Percentiles rank a stretch among this genome's conserved stretches.
Conservation (phyloP, 1,140 invertebrate species). For the Micrasema minimum region DNA sequence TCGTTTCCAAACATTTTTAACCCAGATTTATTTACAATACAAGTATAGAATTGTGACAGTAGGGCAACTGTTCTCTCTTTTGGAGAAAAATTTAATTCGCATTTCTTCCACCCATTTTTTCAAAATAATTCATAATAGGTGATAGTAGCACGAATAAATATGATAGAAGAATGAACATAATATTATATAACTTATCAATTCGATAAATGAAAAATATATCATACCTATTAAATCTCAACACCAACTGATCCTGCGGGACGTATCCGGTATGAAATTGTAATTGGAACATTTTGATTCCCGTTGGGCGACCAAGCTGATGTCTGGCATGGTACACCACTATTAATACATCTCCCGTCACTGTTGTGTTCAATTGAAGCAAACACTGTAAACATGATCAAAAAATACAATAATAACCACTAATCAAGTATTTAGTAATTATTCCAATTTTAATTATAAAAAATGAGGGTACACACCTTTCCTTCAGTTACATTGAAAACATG, state of each 20-base stretch:
- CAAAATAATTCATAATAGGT: too few species aligned
- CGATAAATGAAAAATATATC: not conserved
- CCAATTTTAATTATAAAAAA: too few species aligned
- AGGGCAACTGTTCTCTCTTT: too few species aligned
- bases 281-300: constrained; percentile 89
- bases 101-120: too few species aligned
- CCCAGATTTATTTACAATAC: too few species aligned
- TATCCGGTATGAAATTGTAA: constrained; percentile 91
- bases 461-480: constrained; percentile 71
- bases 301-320: constrained; percentile 84
- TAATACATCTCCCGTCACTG: constrained; percentile 86
- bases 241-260: constrained; percentile 77
- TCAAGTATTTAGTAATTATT: too few species aligned
- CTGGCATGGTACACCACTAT: constrained; percentile 87
- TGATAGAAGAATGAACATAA: too few species aligned
- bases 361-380: constrained; percentile 58
- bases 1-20: too few species aligned
- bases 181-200: too few species aligned
- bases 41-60: too few species aligned
- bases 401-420: not conserved
- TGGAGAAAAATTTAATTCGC: too few species aligned
- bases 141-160: too few species aligned
- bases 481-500: constrained; percentile 80
- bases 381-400: constrained; percentile 52
- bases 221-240: constrained; percentile 80